Evolutionary conservation across 2,113 vertebrate genomes (phyloP).

Genomic region (Percopsis transmontana): DNA sequence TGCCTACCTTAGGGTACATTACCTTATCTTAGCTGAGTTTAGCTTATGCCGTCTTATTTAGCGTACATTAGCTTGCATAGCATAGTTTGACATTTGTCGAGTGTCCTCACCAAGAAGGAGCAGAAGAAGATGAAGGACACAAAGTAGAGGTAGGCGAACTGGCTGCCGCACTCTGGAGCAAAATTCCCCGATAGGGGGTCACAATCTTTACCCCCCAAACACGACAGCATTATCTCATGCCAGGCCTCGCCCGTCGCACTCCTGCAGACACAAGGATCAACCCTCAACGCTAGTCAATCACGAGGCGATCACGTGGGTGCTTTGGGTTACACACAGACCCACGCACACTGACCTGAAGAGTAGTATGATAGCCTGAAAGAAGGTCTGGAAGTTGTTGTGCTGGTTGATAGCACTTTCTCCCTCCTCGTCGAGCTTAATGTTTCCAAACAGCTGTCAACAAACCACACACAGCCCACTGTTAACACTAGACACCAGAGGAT

Average conservation of each 20-base stretch:
- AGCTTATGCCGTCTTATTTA: too few species aligned
- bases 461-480: conserved; percentile 13
- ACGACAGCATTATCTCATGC: conserved; percentile 98
- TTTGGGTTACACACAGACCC: neutral
- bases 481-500: neutral
- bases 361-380: conserved; percentile 93
- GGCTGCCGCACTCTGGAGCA: conserved; percentile 89
- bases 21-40: too few species aligned
- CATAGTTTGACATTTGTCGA: too few species aligned
- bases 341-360: conserved; percentile 89
- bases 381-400: conserved; percentile 99
- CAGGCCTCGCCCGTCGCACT: conserved; percentile 97
- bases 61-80: too few species aligned
- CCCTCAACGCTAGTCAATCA: neutral
- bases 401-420: conserved; percentile 88
- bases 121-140: conserved; percentile 99
- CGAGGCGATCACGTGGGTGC: neutral
- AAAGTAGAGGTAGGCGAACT: conserved; percentile 96
- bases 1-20: too few species aligned
- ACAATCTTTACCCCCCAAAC: conserved; percentile 85
- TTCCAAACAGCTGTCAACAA: conserved; percentile 91
- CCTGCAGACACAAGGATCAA: conserved; percentile 72
- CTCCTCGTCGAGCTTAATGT: conserved; percentile 89
- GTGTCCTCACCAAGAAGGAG: conserved; percentile 92
- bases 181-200: conserved; percentile 81